These are phyloP conservation scores for Siniperca knerii DNA, from an alignment of 2,113 vertebrate genomes.

Conservation along the genomic window DNA sequence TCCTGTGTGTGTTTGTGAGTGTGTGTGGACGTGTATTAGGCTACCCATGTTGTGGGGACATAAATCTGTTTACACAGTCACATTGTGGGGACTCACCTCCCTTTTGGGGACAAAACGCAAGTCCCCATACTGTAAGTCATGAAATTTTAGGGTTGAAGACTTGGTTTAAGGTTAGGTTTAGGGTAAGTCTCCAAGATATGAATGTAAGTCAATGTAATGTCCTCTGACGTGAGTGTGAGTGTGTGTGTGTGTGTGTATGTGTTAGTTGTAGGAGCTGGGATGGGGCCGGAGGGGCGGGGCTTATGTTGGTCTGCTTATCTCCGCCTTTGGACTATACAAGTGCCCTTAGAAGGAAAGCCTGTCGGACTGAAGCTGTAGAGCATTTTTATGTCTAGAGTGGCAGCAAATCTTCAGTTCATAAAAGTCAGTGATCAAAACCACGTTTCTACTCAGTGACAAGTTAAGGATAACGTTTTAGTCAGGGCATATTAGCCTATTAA, in stretches of 20 bases:
- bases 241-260: too few species aligned
- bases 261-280: not conserved
- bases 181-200: too few species aligned
- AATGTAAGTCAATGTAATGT: too few species aligned
- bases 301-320: conserved; percentile 48
- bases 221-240: not conserved
- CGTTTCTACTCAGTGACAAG: not conserved
- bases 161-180: too few species aligned
- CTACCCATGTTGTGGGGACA: too few species aligned
- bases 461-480: too few species aligned
- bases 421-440: not conserved
- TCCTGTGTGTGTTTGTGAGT: not conserved
- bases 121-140: too few species aligned
- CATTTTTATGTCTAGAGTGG: not conserved
- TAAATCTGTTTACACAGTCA: too few species aligned
- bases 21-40: not conserved
- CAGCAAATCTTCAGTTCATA: not conserved
- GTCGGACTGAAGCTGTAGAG: conserved; percentile 14
- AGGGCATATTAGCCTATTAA: not conserved
- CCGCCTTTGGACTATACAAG: conserved; percentile 74
- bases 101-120: too few species aligned
- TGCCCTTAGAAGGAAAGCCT: conserved; percentile 80
- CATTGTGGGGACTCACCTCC: too few species aligned
- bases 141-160: too few species aligned
- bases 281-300: conserved; percentile 63